phyloP scores from a whole-genome alignment of 2,888 invertebrate genomes.

The Tachina fera region DNA sequence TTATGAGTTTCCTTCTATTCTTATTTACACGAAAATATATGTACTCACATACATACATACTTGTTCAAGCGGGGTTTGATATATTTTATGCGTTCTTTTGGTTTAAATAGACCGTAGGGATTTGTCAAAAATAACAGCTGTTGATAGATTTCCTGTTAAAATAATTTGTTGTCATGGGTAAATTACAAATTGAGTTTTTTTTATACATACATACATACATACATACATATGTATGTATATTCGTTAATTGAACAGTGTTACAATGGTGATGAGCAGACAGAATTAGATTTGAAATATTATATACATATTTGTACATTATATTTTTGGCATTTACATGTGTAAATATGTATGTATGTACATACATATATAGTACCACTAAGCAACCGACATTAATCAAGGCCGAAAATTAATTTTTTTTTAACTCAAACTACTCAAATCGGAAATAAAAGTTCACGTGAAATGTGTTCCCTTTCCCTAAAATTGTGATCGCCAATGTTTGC shows the following conservation, averaged over 20 bases:
- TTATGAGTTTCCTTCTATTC: conserved; percentile 51
- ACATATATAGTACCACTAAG: no score
- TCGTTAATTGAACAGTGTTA: background rate
- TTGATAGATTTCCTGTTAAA: conserved; percentile 55
- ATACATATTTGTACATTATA: background rate
- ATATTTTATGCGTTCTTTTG: conserved; percentile 36
- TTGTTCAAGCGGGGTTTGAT: conserved; percentile 31
- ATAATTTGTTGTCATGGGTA: conserved; percentile 50
- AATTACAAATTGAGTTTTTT: conserved; percentile 32
- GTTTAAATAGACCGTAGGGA: conserved; percentile 65
- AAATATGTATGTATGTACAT: no score
- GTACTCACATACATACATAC: background rate
- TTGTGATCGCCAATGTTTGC: no score
- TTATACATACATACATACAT: no score
- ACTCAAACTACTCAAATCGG: no score
- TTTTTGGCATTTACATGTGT: background rate
- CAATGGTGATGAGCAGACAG: background rate
- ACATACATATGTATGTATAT: background rate
- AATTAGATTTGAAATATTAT: background rate
- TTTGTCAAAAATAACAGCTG: conserved; percentile 60
- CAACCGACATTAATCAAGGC: no score
- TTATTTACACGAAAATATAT: conserved; percentile 17
- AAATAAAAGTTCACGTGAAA: no score
- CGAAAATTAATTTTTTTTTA: no score
- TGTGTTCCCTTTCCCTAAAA: no score